phyloP scores from a whole-genome alignment of 2,797 vertebrate species.

The Pagetopsis macropterus region DNA sequence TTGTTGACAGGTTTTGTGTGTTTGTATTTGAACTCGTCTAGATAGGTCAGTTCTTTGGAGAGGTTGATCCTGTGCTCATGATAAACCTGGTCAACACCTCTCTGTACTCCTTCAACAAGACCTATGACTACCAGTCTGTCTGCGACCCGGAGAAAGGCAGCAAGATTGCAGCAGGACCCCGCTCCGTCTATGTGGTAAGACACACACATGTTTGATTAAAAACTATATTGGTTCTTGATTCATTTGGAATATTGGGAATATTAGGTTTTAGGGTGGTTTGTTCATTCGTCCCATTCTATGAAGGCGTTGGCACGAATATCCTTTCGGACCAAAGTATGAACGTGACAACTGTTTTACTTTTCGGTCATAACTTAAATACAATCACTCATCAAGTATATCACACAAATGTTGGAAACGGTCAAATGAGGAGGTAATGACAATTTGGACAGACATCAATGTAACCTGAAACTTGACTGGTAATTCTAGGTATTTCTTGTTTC shows the following conservation, averaged over 20 bases:
- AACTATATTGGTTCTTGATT: background rate
- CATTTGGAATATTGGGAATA: background rate
- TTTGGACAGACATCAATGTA: no score
- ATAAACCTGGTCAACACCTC: constrained; percentile 92
- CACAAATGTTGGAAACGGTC: no score
- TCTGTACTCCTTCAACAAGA: constrained; percentile 95
- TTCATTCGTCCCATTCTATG: no score
- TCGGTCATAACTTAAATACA: no score
- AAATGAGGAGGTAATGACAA: no score
- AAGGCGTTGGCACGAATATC: no score
- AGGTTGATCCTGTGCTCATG: constrained; percentile 96
- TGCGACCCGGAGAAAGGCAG: constrained; percentile 94
- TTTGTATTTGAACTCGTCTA: constrained; percentile 61
- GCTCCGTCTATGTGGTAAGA: constrained; percentile 92
- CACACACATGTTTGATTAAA: background rate
- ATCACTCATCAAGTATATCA: no score
- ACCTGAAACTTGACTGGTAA: no score
- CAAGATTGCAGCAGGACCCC: constrained; percentile 91
- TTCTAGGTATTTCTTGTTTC: background rate
- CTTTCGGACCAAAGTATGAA: no score
- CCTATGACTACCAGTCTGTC: constrained; percentile 96
- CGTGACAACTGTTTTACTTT: no score
- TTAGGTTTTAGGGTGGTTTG: no score
- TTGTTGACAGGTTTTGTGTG: constrained; percentile 19
- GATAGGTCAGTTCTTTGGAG: constrained; percentile 98